Evolutionary conservation across 2,888 invertebrate species (phyloP).

Genomic region (Oscheius sp.): DNA sequence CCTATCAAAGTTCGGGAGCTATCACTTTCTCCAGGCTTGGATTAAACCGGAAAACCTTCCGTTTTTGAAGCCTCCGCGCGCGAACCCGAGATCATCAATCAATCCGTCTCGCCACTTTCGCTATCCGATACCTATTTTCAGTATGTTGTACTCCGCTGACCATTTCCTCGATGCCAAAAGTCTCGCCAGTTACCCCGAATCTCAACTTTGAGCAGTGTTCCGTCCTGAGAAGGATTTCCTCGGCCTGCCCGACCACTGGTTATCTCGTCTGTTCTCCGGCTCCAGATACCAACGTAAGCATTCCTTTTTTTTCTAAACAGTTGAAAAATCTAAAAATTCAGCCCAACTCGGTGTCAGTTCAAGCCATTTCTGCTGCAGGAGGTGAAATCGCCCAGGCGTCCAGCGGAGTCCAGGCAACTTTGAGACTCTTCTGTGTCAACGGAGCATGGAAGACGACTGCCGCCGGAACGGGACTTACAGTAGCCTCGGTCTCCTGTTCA

Average conservation of each 20-base stretch:
- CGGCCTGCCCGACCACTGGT: constrained; percentile 33
- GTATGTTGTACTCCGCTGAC: constrained; percentile 36
- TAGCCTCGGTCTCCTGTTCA: constrained; percentile 17
- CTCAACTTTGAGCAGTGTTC: constrained; percentile 33
- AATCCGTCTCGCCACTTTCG: not conserved
- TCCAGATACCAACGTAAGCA: constrained; percentile 36
- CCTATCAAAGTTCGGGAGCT: not conserved
- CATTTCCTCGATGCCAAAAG: constrained; percentile 23
- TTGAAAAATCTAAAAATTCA: too few species aligned
- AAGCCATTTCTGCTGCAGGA: too few species aligned
- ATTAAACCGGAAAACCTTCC: not conserved
- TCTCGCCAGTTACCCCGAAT: constrained; percentile 15
- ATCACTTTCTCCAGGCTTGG: not conserved
- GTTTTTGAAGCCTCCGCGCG: not conserved
- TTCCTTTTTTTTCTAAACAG: not conserved
- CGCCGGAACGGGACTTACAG: not conserved
- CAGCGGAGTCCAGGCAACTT: not conserved
- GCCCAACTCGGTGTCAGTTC: too few species aligned
- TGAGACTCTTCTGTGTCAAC: constrained; percentile 23
- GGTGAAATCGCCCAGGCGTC: too few species aligned
- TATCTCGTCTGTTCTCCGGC: constrained; percentile 37
- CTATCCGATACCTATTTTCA: constrained; percentile 14
- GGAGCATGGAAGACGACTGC: constrained; percentile 20
- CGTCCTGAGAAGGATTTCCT: constrained; percentile 32
- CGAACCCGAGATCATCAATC: not conserved